Evolutionary conservation across 64 coral and sea anemone genomes (phyloP).

Genomic region (Exaiptasia diaphana): DNA sequence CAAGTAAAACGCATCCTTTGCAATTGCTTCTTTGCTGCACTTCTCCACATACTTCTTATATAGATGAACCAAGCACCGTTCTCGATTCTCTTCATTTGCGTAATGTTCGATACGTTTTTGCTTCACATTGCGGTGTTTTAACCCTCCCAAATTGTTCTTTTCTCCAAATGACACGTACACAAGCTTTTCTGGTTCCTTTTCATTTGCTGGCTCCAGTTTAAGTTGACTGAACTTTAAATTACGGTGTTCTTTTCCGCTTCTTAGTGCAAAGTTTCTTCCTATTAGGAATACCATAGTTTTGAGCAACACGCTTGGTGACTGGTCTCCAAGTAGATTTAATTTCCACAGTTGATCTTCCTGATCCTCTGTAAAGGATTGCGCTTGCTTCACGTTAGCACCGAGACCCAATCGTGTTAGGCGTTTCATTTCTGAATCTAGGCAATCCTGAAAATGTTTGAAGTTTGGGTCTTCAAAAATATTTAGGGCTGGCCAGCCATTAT

Average conservation of each 20-base stretch:
- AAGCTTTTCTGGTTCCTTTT: slow-evolving; percentile 12
- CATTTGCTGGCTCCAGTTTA: slow-evolving; percentile 4
- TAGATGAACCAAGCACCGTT: slow-evolving; percentile 20
- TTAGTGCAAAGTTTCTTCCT: slow-evolving; percentile 27
- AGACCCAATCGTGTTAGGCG: slow-evolving; percentile 13
- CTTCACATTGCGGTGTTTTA: not conserved
- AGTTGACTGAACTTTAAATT: slow-evolving; percentile 16
- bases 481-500: slow-evolving; percentile 18
- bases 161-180: slow-evolving; percentile 3
- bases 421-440: slow-evolving; percentile 38
- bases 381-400: slow-evolving; percentile 16
- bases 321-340: slow-evolving; percentile 22
- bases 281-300: slow-evolving; percentile 30
- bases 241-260: slow-evolving; percentile 35
- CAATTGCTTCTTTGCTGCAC: not conserved
- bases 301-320: not conserved
- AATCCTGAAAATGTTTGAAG: slow-evolving; percentile 21
- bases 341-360: slow-evolving; percentile 34
- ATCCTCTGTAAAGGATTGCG: slow-evolving; percentile 15
- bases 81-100: not conserved
- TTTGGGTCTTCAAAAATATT: slow-evolving; percentile 1
- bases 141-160: not conserved
- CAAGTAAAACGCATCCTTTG: slow-evolving; percentile 18
- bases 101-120: slow-evolving; percentile 17
- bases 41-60: slow-evolving; percentile 32